Conservation (phyloP, 1,140 invertebrate species). For the Euura saliciscinereae region DNA sequence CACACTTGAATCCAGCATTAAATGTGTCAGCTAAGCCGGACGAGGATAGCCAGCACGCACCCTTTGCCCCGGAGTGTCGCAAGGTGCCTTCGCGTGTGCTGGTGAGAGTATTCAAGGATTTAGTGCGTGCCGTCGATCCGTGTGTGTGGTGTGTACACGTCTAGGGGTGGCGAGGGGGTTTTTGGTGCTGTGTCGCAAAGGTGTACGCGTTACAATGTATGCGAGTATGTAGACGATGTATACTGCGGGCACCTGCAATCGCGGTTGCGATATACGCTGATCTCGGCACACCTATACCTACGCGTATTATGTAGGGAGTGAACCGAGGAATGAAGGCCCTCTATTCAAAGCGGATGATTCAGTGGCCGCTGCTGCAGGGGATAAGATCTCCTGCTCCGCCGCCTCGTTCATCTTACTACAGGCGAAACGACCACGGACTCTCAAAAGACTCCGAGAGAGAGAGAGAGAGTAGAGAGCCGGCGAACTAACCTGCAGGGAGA, state of each 20-base stretch:
- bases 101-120: not conserved
- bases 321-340: constrained; percentile 27
- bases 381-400: constrained; percentile 54
- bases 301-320: constrained; percentile 54
- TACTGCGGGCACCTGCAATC: too few relatives aligned
- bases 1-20: too few relatives aligned
- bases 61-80: not conserved
- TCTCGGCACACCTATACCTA: constrained; percentile 26
- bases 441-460: constrained; percentile 20
- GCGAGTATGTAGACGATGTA: too few relatives aligned
- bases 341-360: constrained; percentile 61
- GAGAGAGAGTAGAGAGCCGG: constrained; percentile 1
- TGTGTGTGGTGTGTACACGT: not conserved
- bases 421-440: not conserved
- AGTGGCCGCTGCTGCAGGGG: constrained; percentile 51
- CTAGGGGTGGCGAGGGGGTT: not conserved
- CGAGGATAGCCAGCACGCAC: too few relatives aligned
- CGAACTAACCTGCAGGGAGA: constrained; percentile 45
- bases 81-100: not conserved
- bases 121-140: not conserved
- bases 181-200: not conserved
- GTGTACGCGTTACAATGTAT: too few relatives aligned
- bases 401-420: constrained; percentile 52
- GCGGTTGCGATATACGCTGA: too few relatives aligned
- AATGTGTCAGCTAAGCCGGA: too few relatives aligned